Percentiles rank a stretch among this genome's conserved stretches.
These are phyloP conservation scores for Sphaerodactylus townsendi DNA, from an alignment of 2,113 vertebrate genomes.

Conservation along the genomic window DNA sequence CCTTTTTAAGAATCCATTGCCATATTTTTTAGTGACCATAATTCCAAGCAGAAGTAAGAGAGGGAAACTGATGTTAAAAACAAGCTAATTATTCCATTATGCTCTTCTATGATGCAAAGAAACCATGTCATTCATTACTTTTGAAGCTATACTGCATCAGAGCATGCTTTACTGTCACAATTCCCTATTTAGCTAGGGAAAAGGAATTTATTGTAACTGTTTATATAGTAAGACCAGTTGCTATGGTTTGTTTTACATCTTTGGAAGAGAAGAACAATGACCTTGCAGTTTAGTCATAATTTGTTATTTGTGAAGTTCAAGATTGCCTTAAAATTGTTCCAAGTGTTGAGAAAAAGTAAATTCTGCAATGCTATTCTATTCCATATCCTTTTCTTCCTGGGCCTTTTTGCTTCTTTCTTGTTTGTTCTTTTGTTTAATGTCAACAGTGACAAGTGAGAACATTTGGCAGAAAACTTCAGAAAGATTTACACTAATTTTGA, in stretches of 20 bases:
- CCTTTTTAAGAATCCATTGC: neutral
- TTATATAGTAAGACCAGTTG: neutral
- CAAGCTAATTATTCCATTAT: neutral
- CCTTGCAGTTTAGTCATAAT: neutral
- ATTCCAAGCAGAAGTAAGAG: neutral
- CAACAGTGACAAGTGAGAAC: too few species aligned
- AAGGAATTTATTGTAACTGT: neutral
- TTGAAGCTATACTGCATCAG: neutral
- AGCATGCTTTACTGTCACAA: neutral
- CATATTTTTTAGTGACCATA: accelerated
- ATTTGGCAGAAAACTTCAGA: too few species aligned
- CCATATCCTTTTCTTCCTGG: too few species aligned
- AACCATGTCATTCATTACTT: neutral
- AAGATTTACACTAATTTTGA: too few species aligned
- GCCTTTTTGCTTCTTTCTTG: too few species aligned
- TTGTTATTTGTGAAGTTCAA: neutral
- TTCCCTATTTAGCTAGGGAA: neutral
- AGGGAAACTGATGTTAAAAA: neutral
- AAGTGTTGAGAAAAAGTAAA: too few species aligned
- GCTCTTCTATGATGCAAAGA: constrained; percentile 17
- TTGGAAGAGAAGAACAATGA: neutral
- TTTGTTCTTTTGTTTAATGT: too few species aligned
- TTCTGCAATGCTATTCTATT: too few species aligned
- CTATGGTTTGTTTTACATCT: constrained; percentile 16
- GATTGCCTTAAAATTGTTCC: neutral